Conservation (phyloP, 2,113 vertebrate genomes). For the Mesitornis unicolor region DNA sequence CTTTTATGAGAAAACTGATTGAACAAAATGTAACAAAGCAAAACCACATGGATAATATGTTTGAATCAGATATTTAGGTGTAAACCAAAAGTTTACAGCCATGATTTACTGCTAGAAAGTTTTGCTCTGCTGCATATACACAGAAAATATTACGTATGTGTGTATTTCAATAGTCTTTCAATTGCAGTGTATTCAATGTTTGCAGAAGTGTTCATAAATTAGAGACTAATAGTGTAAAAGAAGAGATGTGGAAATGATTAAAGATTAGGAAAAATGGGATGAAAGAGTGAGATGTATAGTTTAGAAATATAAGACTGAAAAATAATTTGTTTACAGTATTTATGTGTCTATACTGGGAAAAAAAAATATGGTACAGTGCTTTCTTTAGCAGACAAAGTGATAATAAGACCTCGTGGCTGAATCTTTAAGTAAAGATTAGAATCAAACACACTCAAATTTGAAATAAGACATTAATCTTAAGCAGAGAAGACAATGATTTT, state of each 20-base stretch:
- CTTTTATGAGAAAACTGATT: neutral
- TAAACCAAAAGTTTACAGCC: neutral
- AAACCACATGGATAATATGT: neutral
- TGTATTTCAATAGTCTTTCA: rapidly evolving
- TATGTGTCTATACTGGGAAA: neutral
- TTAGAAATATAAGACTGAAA: neutral
- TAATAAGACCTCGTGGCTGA: neutral
- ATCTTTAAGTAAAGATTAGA: neutral
- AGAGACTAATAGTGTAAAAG: neutral
- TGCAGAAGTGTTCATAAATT: neutral
- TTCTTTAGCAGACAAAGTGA: neutral
- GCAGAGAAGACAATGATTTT: neutral
- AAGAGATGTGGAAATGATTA: neutral
- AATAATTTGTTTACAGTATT: neutral
- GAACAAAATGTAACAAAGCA: neutral
- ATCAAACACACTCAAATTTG: neutral
- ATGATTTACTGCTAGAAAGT: neutral
- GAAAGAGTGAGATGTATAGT: neutral
- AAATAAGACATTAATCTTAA: neutral
- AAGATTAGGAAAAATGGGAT: neutral
- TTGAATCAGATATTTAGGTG: neutral
- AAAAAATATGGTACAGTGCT: neutral
- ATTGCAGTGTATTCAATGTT: neutral
- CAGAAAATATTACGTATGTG: neutral
- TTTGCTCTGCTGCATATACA: neutral